Evolutionary conservation across 2,113 vertebrate genomes (phyloP).

Genomic region (Planiliza haematocheilus): DNA sequence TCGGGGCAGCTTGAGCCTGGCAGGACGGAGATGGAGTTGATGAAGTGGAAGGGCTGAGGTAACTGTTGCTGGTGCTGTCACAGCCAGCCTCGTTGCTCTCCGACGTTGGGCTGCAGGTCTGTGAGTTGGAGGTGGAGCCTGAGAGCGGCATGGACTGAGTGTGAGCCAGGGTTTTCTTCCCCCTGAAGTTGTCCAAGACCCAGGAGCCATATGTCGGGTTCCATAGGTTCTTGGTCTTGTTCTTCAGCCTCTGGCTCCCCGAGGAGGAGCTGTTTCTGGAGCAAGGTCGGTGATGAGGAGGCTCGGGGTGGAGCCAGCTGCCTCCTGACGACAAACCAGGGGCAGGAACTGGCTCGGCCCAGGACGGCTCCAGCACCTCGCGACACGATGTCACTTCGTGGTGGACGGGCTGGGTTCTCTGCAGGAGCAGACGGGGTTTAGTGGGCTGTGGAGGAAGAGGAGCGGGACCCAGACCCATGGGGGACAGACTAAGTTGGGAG

Average conservation of each 20-base stretch:
- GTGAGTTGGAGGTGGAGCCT: conserved; percentile 44
- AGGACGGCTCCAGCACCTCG: conserved; percentile 78
- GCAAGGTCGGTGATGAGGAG: conserved; percentile 70
- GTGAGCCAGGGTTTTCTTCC: conserved; percentile 79
- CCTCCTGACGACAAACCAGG: conserved; percentile 49
- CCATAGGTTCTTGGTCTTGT: conserved; percentile 94
- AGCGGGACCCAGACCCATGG: conserved; percentile 38
- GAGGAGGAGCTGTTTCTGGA: conserved; percentile 80
- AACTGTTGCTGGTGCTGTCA: conserved; percentile 73
- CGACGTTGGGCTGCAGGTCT: conserved; percentile 51
- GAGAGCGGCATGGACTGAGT: conserved; percentile 84
- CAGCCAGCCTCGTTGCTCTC: conserved; percentile 81
- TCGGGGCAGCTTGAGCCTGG: conserved; percentile 68
- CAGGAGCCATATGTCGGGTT: conserved; percentile 94
- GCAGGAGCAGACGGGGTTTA: conserved; percentile 76
- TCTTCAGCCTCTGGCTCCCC: conserved; percentile 86
- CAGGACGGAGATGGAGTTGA: conserved; percentile 71
- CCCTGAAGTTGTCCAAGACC: conserved; percentile 86
- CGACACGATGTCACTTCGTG: conserved; percentile 83
- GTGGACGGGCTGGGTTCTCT: conserved; percentile 72
- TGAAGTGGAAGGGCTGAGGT: conserved; percentile 66
- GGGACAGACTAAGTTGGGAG: conserved; percentile 60
- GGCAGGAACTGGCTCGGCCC: conserved; percentile 76
- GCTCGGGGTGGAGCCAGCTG: conserved; percentile 75
- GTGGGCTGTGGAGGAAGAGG: conserved; percentile 67